Evolutionary conservation across 2,888 invertebrate species (phyloP).

Genomic region (Agrenia bidenticulata): DNA sequence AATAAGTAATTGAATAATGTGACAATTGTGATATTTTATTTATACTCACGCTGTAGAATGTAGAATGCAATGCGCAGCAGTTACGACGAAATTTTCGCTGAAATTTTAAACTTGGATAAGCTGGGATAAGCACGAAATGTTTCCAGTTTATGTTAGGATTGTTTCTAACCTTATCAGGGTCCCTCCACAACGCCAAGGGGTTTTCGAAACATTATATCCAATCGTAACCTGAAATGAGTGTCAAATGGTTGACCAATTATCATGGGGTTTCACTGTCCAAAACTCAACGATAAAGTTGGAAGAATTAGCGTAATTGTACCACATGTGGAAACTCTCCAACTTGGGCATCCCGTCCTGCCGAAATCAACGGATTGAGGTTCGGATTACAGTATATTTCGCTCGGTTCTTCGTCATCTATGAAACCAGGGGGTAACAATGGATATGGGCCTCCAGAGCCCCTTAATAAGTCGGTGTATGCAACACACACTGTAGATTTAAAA

Average conservation of each 20-base stretch:
- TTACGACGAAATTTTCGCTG: conserved; percentile 47
- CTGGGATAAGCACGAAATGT: too few relatives aligned
- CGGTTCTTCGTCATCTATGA: conserved; percentile 20
- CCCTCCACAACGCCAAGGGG: conserved; percentile 47
- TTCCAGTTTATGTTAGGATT: too few relatives aligned
- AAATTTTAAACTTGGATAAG: too few relatives aligned
- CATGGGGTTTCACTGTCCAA: neutral
- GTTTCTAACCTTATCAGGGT: too few relatives aligned
- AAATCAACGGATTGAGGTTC: conserved; percentile 21
- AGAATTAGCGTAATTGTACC: too few relatives aligned
- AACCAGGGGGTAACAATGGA: conserved; percentile 26
- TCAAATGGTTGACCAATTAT: neutral
- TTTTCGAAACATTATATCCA: conserved; percentile 18
- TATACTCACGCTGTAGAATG: conserved; percentile 18
- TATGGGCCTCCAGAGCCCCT: conserved; percentile 1
- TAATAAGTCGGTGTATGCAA: conserved; percentile 16
- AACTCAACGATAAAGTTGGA: neutral
- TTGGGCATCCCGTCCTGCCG: conserved; percentile 19
- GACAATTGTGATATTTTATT: too few relatives aligned
- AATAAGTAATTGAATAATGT: conserved; percentile 1
- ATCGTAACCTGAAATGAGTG: conserved; percentile 18
- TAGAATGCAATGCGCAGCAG: conserved; percentile 26
- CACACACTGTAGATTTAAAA: conserved; percentile 18
- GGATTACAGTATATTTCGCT: conserved; percentile 20
- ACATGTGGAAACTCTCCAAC: conserved; percentile 23